These are phyloP conservation scores for Diarsia rubi DNA, from an alignment of 2,888 invertebrate genomes.

Conservation along the genomic window DNA sequence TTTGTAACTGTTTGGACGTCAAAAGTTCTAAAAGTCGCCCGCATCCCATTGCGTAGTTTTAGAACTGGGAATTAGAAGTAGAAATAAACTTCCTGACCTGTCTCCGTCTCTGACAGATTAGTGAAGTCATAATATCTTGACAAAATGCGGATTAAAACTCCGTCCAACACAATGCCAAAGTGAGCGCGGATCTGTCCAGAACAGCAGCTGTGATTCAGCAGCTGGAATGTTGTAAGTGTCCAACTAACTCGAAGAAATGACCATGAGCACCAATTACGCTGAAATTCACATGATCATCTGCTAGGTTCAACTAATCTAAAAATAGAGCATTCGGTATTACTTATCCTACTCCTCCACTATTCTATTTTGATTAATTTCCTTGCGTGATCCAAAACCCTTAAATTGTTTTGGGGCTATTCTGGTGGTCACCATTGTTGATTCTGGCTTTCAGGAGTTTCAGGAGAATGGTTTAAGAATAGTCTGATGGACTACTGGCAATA, in stretches of 20 bases:
- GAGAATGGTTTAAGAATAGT: too few species aligned
- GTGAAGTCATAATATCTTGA: not conserved
- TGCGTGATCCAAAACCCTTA: too few species aligned
- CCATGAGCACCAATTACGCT: not conserved
- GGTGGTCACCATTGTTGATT: too few species aligned
- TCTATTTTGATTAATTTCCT: too few species aligned
- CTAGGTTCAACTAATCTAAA: not conserved
- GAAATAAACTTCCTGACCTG: not conserved
- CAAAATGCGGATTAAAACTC: not conserved
- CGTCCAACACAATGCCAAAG: not conserved
- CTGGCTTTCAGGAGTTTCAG: too few species aligned
- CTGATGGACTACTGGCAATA: too few species aligned
- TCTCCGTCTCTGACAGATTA: not conserved
- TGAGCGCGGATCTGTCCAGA: not conserved
- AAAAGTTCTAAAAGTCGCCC: conserved; percentile 8
- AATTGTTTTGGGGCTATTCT: too few species aligned
- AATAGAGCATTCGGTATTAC: not conserved
- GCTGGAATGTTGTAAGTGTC: not conserved
- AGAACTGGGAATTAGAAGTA: not conserved
- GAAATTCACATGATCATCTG: not conserved
- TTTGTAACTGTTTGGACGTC: conserved; percentile 11
- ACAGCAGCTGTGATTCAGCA: not conserved
- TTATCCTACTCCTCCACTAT: too few species aligned
- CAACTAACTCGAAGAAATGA: not conserved
- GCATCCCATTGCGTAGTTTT: not conserved